Conservation (phyloP, 2,797 vertebrate genomes). For the Diplodus puntazzo region DNA sequence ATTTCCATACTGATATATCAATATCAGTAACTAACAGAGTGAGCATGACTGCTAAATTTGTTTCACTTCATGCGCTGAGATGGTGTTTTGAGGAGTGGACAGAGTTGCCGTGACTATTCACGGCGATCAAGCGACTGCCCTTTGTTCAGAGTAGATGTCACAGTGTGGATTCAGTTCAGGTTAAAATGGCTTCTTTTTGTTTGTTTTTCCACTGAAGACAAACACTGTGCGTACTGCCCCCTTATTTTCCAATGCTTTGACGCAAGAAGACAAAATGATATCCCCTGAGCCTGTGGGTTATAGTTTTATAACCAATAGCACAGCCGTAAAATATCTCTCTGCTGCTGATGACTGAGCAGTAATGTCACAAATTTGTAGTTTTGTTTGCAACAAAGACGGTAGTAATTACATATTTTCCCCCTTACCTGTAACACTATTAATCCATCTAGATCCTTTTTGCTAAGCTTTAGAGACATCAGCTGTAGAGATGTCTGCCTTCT, state of each 20-base stretch:
- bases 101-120: slow-evolving; percentile 56
- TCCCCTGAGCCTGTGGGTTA: slow-evolving; percentile 23
- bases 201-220: slow-evolving; percentile 81
- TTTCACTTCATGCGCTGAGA: slow-evolving; percentile 59
- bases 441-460: no score
- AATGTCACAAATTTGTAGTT: slow-evolving; percentile 9
- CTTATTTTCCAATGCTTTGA: slow-evolving; percentile 52
- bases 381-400: background rate
- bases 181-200: slow-evolving; percentile 73
- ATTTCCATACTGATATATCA: slow-evolving; percentile 25
- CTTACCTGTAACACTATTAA: no score
- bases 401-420: background rate
- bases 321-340: slow-evolving; percentile 28
- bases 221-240: slow-evolving; percentile 37
- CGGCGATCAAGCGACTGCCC: slow-evolving; percentile 62
- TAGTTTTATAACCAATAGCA: slow-evolving; percentile 25
- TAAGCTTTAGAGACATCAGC: no score
- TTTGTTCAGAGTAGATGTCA: slow-evolving; percentile 62
- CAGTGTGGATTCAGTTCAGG: slow-evolving; percentile 61
- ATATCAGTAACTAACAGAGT: slow-evolving; percentile 32
- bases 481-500: no score
- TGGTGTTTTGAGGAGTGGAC: slow-evolving; percentile 65
- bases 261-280: slow-evolving; percentile 31
- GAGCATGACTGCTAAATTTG: slow-evolving; percentile 12
- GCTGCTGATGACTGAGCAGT: background rate